These are phyloP conservation scores for Hemibagrus wyckioides DNA, from an alignment of 2,113 vertebrate species.

Conservation along the genomic window DNA sequence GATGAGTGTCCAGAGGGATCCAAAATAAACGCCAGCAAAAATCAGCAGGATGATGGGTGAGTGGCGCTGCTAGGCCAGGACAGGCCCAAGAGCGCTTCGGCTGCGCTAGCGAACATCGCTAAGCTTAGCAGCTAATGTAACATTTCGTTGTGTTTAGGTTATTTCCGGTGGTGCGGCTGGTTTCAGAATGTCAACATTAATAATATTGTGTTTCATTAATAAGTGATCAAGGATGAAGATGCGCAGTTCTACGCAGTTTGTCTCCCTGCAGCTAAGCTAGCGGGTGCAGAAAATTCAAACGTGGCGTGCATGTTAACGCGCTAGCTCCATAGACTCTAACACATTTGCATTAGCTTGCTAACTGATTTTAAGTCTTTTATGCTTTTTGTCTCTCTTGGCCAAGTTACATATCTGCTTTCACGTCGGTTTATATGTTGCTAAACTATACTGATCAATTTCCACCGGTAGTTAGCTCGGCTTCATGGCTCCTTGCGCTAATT, in stretches of 20 bases:
- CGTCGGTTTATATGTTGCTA: neutral
- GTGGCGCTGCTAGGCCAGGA: constrained; percentile 23
- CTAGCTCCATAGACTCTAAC: neutral
- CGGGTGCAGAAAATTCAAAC: neutral
- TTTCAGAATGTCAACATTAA: neutral
- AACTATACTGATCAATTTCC: neutral
- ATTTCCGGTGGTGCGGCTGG: neutral
- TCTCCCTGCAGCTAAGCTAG: neutral
- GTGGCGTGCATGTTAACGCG: neutral
- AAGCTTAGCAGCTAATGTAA: neutral
- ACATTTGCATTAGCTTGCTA: neutral
- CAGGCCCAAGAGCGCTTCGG: neutral
- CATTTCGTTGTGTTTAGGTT: neutral
- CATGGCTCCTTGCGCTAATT: neutral
- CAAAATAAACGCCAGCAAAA: constrained; percentile 88
- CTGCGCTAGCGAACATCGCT: neutral
- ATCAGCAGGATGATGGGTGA: constrained; percentile 85
- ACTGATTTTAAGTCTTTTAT: neutral
- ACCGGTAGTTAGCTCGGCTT: neutral
- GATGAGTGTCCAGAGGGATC: constrained; percentile 85
- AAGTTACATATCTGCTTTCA: neutral
- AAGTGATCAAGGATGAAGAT: neutral
- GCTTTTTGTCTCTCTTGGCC: too few relatives aligned
- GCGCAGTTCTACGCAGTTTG: neutral
- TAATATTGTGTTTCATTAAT: neutral